Conservation (phyloP, 1,140 invertebrate species). For the Elysia chlorotica region DNA sequence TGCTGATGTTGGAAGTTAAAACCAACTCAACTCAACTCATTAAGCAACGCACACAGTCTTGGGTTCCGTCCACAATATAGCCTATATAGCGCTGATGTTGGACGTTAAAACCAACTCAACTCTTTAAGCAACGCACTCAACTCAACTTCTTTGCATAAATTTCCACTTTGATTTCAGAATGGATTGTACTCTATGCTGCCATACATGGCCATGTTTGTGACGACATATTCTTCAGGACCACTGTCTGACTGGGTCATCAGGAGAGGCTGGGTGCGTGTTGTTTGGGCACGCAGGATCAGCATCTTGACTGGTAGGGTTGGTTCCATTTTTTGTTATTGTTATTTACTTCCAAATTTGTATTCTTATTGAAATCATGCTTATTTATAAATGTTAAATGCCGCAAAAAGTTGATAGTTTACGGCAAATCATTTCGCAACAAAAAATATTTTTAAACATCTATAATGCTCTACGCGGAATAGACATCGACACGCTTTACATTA, state of each 20-base stretch:
- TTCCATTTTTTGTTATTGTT: too few relatives aligned
- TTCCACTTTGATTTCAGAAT: slow-evolving; percentile 16
- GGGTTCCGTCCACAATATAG: neutral
- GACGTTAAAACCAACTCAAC: neutral
- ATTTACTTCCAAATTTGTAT: too few relatives aligned
- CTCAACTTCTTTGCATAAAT: neutral
- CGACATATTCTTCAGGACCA: neutral
- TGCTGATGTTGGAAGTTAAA: too few relatives aligned
- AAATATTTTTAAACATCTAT: too few relatives aligned
- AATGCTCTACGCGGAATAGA: too few relatives aligned
- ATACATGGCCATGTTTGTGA: slow-evolving; percentile 15
- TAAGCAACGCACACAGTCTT: too few relatives aligned
- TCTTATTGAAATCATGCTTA: too few relatives aligned
- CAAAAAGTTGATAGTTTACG: too few relatives aligned
- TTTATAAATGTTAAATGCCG: too few relatives aligned
- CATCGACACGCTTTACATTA: too few relatives aligned
- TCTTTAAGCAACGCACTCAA: neutral
- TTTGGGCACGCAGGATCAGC: slow-evolving; percentile 4
- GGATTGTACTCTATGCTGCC: slow-evolving; percentile 27
- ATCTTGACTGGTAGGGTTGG: slow-evolving; percentile 13
- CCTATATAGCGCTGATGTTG: neutral
- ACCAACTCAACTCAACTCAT: too few relatives aligned
- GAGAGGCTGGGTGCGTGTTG: neutral
- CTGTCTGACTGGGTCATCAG: slow-evolving; percentile 12
- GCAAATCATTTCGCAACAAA: too few relatives aligned